These are phyloP conservation scores for Cylas formicarius DNA, from an alignment of 1,140 invertebrate species.

Conservation along the genomic window DNA sequence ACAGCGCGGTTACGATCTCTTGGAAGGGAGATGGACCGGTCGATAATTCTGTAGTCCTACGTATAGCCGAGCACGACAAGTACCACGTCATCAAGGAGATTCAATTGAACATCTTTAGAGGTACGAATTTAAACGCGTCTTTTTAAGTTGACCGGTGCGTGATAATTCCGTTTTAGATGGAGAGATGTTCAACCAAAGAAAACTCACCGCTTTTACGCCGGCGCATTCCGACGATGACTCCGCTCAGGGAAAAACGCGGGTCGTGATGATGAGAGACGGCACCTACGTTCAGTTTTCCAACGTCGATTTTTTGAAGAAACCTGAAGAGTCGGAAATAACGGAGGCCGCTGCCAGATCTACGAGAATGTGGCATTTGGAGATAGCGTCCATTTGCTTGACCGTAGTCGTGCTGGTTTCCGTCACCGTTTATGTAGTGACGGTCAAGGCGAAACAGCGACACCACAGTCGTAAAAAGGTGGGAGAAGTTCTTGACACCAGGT, in stretches of 20 bases:
- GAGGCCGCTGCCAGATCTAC: not conserved
- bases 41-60: constrained; percentile 21
- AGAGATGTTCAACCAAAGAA: constrained; percentile 4
- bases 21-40: constrained; percentile 12
- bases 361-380: constrained; percentile 13
- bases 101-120: constrained; percentile 5
- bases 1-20: constrained; percentile 20
- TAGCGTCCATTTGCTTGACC: constrained; percentile 17
- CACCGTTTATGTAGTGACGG: constrained; percentile 7
- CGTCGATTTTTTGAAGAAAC: constrained; percentile 16
- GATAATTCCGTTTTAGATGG: not conserved
- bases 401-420: constrained; percentile 6
- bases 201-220: constrained; percentile 4
- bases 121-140: constrained; percentile 4
- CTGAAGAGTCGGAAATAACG: constrained; percentile 4
- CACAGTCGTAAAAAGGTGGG: no score
- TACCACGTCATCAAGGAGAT: constrained; percentile 16
- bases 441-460: constrained; percentile 13
- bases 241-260: constrained; percentile 1
- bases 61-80: constrained; percentile 6
- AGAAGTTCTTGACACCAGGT: no score
- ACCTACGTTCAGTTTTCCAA: constrained; percentile 17
- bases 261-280: constrained; percentile 15
- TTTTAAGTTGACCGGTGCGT: constrained; percentile 11
- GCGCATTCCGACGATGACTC: constrained; percentile 6